Base-by-base conservation (phyloP, 92 coral and sea anemone genomes). In the Epizoanthus fatuus region DNA sequence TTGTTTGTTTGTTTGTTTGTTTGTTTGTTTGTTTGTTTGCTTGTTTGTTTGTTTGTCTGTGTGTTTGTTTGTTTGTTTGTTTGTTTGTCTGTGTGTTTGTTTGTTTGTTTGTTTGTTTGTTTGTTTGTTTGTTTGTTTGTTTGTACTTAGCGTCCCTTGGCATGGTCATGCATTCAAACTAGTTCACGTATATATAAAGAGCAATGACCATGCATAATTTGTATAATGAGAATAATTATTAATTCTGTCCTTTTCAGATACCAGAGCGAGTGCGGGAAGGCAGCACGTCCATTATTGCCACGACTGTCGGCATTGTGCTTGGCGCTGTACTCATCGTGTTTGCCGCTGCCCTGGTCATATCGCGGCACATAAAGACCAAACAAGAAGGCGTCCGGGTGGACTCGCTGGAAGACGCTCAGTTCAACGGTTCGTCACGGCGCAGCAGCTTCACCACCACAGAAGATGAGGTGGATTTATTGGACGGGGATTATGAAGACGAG, bases 401-500 rank as follows among this genome's bases (percentile, higher is more conserved):
- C 69, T 70, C 98, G 15, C 73, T 92, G 65, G 98, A 94, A 47
- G 98, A 92, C 38, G 84, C 77, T 6, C 88, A 90, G 44, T 94
- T 81, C 82, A 92, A 91, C 35, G 92, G 88, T 85, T 94, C 95
- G 4, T 94, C 98, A 5, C 92, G 94, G 59, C 79, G 95, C 86
- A 90, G 94, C 62, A 92, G 95, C 83, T 90, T 90, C 63, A 90
- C 92, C 15, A 93, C 98, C 7, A 89, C 96, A 67, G 97, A 95
- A 35, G 97, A 95, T 45, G 95, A 91, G 6, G 88, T 84, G 35
- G 99, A 97, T 14, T 80, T 94, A 12, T 92, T 96, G 17, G 98
- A 96, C 58, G 96, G 93, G 25, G 99, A 97, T 17, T 92, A 91
- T 56, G 98, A 96, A 42, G 99, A 97, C 57, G 99, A 97, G 49